These are phyloP conservation scores for Serranus cabrilla DNA, from an alignment of 2,797 vertebrate species.

Conservation along the genomic window DNA sequence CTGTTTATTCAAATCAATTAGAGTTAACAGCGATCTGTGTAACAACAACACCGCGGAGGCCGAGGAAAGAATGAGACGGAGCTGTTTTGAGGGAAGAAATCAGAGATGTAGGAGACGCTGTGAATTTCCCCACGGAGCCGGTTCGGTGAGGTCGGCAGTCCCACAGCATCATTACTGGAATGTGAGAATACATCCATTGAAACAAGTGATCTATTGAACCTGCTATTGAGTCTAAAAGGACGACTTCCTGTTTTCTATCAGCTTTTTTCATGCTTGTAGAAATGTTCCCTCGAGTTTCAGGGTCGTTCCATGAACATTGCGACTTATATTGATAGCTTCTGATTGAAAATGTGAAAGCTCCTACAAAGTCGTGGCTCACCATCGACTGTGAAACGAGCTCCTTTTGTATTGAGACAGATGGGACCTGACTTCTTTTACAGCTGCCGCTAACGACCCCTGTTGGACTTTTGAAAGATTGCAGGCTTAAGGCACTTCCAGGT, in stretches of 20 bases:
- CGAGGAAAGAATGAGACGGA: slow-evolving; percentile 46
- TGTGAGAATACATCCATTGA: slow-evolving; percentile 40
- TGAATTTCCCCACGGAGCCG: slow-evolving; percentile 24
- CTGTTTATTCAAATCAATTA: slow-evolving; percentile 56
- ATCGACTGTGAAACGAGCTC: too few species aligned
- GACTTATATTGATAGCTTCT: too few species aligned
- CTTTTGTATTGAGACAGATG: too few species aligned
- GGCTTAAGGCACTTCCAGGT: too few species aligned
- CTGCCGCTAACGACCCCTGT: too few species aligned
- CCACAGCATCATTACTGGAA: slow-evolving; percentile 34
- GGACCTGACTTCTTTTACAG: too few species aligned
- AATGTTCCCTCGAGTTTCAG: background rate
- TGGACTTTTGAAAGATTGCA: too few species aligned
- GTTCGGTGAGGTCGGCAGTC: slow-evolving; percentile 11
- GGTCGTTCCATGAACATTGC: background rate
- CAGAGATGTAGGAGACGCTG: slow-evolving; percentile 37
- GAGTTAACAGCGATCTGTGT: slow-evolving; percentile 22
- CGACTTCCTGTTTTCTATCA: background rate
- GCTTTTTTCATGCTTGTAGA: background rate
- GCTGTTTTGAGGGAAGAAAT: slow-evolving; percentile 42
- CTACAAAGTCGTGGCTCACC: too few species aligned
- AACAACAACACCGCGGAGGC: slow-evolving; percentile 25
- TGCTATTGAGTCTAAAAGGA: background rate
- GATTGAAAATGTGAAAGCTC: too few species aligned
- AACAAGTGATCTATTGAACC: slow-evolving; percentile 39